A percentile compares a stretch with the other conserved stretches of the same genome.
Evolutionary conservation across 2,797 vertebrate genomes (phyloP).

Genomic region (Esox masquinongy): DNA sequence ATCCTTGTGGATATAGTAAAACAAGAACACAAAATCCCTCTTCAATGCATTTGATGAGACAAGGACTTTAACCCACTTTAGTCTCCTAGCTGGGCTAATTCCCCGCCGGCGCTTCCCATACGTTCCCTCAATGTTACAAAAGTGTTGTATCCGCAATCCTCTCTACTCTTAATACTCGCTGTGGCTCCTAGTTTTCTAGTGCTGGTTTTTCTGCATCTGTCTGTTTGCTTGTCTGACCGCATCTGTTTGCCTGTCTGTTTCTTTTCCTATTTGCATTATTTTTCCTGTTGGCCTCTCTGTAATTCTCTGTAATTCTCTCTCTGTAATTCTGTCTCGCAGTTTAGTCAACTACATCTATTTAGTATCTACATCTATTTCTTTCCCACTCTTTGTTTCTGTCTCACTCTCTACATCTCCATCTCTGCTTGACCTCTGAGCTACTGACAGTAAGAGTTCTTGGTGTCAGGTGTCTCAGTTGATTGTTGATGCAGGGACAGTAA

Average conservation of each 20-base stretch:
- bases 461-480: not conserved
- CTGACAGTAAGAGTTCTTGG: not conserved
- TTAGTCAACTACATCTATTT: not conserved
- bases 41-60: not conserved
- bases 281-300: not conserved
- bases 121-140: not conserved
- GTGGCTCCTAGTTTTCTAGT: not conserved
- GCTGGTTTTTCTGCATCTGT: not conserved
- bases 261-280: no score
- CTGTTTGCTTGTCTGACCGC: not conserved
- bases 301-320: not conserved
- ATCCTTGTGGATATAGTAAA: not conserved
- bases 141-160: not conserved
- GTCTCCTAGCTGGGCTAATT: not conserved
- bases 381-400: not conserved
- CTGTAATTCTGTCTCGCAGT: not conserved
- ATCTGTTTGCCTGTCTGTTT: not conserved
- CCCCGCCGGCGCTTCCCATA: not conserved
- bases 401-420: not conserved
- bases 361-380: conserved; percentile 7
- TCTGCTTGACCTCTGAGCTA: not conserved
- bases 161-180: not conserved
- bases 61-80: conserved; percentile 5
- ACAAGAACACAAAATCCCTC: not conserved
- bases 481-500: not conserved